Base-by-base conservation (phyloP, 2,797 vertebrate genomes). In the Gallinago nigripennis region DNA sequence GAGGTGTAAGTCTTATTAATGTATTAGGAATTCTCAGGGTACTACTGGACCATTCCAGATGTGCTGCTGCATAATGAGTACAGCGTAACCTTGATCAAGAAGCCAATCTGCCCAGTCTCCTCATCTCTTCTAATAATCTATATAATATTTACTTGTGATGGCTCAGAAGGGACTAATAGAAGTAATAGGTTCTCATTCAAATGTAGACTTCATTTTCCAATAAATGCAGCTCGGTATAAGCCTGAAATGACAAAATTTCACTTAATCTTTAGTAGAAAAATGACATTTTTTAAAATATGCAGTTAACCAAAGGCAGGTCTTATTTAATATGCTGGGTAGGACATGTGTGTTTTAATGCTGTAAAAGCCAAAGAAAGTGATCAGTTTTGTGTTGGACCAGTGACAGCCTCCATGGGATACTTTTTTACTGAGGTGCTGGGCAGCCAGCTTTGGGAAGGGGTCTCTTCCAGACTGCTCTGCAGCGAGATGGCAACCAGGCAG, bases 11-110 rank as follows among this genome's bases (percentile, higher is more conserved):
- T 75, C 96, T 97, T 95, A 96, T 98, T 98, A 97, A 97, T 96
- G 92, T 96, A 95, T 98, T 97, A 98, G 93, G 96, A 97, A 98
- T 97, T 97, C 96, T 96, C 96, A 90, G 92, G 82, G 90, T 96
- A 94, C 95, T 65, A 95, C 95, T 95, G 95, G 96, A 95, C 96
- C 93, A 75, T 79, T 94, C 97, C 97, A 97, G 97, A 96, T 97
- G 97, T 96, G 96, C 93, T 92, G 65, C 95, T 94, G 95, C 96
- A 95, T 97, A 98, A 97, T 97, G 90, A 97, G 94, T 73, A 64
- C 82, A 90, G 79, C 60, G 31, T 97, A 97, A 98, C 96, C 97
- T 97, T 97, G 96, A 94, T 97, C 95, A 91, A 94, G 94, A 95
- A 93, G 65, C 68, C 60, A 68, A 46, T 93, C 93, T 63, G 63